phyloP scores from a whole-genome alignment of 2,797 vertebrate genomes.

The Rhabdophis nuchalis region DNA sequence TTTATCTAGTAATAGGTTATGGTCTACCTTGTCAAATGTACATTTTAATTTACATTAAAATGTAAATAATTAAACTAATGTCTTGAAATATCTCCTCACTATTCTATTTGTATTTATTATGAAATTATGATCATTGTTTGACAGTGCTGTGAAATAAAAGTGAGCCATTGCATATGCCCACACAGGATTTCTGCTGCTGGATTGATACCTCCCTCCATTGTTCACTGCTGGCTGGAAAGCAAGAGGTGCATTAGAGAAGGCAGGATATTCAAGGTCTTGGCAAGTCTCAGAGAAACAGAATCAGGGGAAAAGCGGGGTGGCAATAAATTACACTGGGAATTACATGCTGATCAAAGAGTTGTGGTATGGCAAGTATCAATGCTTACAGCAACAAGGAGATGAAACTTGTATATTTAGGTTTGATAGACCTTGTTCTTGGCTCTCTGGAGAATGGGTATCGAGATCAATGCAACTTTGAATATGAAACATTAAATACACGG shows the following conservation, averaged over 20 bases:
- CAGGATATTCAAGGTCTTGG: background rate
- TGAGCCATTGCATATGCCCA: background rate
- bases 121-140: background rate
- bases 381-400: background rate
- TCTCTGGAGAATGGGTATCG: background rate
- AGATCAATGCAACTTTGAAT: background rate
- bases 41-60: too few species aligned
- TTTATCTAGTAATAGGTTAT: too few species aligned
- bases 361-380: background rate
- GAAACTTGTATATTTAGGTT: background rate
- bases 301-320: background rate
- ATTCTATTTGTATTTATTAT: slow-evolving; percentile 8
- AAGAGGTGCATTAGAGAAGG: background rate
- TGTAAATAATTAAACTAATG: background rate
- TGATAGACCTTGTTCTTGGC: background rate
- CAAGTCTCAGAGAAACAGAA: background rate
- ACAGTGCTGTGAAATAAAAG: background rate
- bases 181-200: background rate
- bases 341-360: background rate
- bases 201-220: background rate
- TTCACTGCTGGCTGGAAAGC: background rate
- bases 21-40: too few species aligned
- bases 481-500: background rate
- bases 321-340: background rate
- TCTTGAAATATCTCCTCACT: background rate